Conservation (phyloP, 2,113 vertebrate genomes). For the Tachycineta bicolor region DNA sequence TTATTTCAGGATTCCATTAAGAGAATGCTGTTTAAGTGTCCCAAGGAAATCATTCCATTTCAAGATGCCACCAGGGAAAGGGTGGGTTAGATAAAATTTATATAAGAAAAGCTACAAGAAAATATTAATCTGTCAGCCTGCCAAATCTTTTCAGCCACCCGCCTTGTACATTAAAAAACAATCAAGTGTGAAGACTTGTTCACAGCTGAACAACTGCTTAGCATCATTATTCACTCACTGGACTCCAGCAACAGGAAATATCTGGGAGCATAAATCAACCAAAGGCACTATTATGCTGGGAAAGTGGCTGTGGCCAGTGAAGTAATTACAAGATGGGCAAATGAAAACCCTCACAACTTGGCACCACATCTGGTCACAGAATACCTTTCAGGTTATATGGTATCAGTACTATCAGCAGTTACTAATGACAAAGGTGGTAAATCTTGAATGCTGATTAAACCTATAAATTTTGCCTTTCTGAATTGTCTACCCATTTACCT, state of each 20-base stretch:
- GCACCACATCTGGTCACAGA: not conserved
- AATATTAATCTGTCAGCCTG: constrained; percentile 23
- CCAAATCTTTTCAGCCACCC: constrained; percentile 17
- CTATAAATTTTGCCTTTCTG: not conserved
- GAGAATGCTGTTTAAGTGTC: not conserved
- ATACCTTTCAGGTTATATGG: not conserved
- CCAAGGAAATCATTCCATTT: not conserved
- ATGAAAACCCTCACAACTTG: not conserved
- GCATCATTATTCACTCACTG: constrained; percentile 28
- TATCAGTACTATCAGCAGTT: not conserved
- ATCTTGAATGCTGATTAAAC: not conserved
- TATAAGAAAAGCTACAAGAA: not conserved
- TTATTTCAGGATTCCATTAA: not conserved
- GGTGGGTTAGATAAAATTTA: not conserved
- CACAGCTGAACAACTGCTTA: constrained; percentile 49
- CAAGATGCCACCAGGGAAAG: not conserved
- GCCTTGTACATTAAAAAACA: constrained; percentile 41
- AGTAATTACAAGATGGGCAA: not conserved
- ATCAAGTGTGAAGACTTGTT: constrained; percentile 46
- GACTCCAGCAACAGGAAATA: constrained; percentile 36
- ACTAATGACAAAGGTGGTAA: not conserved
- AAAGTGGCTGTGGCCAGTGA: not conserved
- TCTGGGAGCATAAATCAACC: constrained; percentile 19
- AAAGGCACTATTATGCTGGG: not conserved
- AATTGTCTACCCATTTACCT: not conserved